These are phyloP conservation scores for Lasioglossum calceatum DNA, from an alignment of 2,888 invertebrate species.

Conservation along the genomic window DNA sequence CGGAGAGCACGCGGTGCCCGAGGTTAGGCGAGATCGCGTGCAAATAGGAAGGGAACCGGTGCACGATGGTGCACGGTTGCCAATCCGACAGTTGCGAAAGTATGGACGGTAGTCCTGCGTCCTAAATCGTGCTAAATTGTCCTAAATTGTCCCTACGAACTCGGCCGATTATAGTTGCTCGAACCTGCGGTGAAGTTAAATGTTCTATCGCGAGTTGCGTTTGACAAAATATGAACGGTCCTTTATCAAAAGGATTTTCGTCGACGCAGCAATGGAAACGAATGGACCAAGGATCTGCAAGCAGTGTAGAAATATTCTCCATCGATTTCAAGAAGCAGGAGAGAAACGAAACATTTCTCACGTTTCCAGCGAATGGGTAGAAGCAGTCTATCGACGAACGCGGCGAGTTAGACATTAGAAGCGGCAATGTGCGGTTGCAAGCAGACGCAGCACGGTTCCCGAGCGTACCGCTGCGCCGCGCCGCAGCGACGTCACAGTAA, in stretches of 20 bases:
- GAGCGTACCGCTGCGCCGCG: not conserved
- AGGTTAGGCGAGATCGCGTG: slow-evolving; percentile 16
- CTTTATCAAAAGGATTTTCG: not conserved
- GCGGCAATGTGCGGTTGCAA: not conserved
- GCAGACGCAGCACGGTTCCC: not conserved
- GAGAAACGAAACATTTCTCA: not conserved
- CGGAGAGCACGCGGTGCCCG: not conserved
- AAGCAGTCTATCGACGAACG: not conserved
- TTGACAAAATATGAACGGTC: too few relatives aligned
- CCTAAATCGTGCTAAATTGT: not conserved
- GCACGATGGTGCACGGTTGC: not conserved
- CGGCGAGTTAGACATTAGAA: not conserved
- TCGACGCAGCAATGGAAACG: not conserved
- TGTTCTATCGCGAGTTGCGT: not conserved
- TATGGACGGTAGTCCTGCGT: not conserved
- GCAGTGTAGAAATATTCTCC: not conserved
- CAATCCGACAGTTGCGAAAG: not conserved
- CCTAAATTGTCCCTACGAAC: not conserved
- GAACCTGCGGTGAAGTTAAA: not conserved
- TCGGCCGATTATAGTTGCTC: not conserved
- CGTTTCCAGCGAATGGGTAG: not conserved
- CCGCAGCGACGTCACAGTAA: slow-evolving; percentile 8
- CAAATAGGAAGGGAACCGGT: slow-evolving; percentile 4
- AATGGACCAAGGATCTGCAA: not conserved
- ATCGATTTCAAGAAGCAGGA: not conserved